Evolutionary conservation across 2,888 invertebrate species (phyloP).

Genomic region (Trypoxylon attenuatum): DNA sequence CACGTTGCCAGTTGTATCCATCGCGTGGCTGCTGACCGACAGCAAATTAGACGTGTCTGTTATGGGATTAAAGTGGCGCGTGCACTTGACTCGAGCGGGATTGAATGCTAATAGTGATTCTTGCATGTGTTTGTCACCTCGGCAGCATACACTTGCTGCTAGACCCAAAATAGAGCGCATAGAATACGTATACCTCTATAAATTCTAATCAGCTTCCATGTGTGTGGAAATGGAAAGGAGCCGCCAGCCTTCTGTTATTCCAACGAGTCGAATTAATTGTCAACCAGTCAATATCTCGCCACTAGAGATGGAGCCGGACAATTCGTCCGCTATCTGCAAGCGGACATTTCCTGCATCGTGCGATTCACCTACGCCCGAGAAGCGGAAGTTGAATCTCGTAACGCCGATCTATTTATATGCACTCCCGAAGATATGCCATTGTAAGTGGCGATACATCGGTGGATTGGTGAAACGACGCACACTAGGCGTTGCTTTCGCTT

Average conservation of each 20-base stretch:
- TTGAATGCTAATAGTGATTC: constrained; percentile 17
- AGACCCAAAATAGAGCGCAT: too few species aligned
- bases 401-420: constrained; percentile 5
- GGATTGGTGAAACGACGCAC: too few species aligned
- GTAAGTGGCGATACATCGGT: neutral
- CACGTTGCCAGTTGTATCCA: constrained; percentile 44
- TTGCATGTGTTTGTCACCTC: constrained; percentile 13
- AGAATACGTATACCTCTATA: too few species aligned
- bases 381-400: constrained; percentile 10
- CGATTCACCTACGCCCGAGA: neutral
- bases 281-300: too few species aligned
- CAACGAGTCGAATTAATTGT: too few species aligned
- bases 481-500: too few species aligned
- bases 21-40: constrained; percentile 53
- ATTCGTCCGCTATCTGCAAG: neutral
- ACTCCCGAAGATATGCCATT: neutral
- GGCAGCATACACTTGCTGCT: constrained; percentile 6
- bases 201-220: too few species aligned
- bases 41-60: constrained; percentile 52
- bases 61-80: constrained; percentile 29
- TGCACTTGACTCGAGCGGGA: constrained; percentile 17
- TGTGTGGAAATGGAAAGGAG: too few species aligned
- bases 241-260: too few species aligned
- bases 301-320: too few species aligned
- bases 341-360: neutral